These are phyloP conservation scores for Drosophila mimica DNA, from an alignment of 2,888 invertebrate genomes.

Conservation along the genomic window DNA sequence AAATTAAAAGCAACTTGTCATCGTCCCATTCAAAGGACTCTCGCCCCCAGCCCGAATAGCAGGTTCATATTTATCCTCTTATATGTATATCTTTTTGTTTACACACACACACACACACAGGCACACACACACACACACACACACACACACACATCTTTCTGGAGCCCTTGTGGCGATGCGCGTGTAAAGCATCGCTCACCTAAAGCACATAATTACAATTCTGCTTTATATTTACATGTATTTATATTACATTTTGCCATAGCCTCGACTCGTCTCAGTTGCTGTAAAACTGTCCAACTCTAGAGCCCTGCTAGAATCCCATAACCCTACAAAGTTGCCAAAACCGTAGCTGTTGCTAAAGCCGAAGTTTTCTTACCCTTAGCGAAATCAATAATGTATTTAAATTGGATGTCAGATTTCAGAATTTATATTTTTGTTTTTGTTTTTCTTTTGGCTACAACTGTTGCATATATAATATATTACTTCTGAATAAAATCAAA, in stretches of 20 bases:
- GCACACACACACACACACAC: not conserved
- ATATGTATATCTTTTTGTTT: constrained; percentile 22
- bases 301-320: not conserved
- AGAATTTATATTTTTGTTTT: not conserved
- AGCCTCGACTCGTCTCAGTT: constrained; percentile 14
- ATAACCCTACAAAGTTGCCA: not conserved
- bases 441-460: not conserved
- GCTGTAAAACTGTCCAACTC: constrained; percentile 7
- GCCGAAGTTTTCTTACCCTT: constrained; percentile 31
- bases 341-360: constrained; percentile 1
- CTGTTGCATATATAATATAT: not conserved
- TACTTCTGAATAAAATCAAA: not conserved
- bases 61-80: constrained; percentile 10
- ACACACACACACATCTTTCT: not conserved
- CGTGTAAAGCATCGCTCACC: constrained; percentile 69
- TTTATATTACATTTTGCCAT: constrained; percentile 73
- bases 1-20: constrained; percentile 60
- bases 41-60: constrained; percentile 33
- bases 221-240: constrained; percentile 79
- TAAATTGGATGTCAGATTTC: not conserved
- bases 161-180: constrained; percentile 26
- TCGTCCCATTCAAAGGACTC: constrained; percentile 24
- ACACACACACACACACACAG: no score
- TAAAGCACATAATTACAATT: constrained; percentile 80
- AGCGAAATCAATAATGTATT: not conserved